Percentiles rank a stretch among this genome's conserved stretches.
Evolutionary conservation across 2,797 vertebrate species (phyloP).

Genomic region (Sebastes oblongus): DNA sequence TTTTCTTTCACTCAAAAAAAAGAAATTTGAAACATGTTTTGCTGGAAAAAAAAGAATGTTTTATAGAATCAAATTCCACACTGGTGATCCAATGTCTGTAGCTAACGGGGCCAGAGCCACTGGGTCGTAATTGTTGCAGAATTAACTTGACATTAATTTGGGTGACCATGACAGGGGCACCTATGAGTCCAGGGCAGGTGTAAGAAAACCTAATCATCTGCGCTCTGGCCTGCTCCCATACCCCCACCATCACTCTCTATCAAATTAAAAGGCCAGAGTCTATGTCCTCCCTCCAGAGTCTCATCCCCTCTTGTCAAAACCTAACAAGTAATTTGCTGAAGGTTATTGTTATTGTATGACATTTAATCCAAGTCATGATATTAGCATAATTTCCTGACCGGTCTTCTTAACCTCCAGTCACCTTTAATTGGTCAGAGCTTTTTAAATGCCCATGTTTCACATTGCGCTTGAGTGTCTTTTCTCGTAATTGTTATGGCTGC

Average conservation of each 20-base stretch:
- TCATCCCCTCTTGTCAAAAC: slow-evolving; percentile 59
- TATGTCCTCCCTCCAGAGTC: slow-evolving; percentile 16
- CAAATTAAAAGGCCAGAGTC: slow-evolving; percentile 65
- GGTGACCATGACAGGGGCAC: slow-evolving; percentile 14
- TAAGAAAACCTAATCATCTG: slow-evolving; percentile 18
- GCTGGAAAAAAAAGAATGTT: background rate
- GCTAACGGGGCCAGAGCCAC: slow-evolving; percentile 4
- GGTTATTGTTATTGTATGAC: slow-evolving; percentile 76
- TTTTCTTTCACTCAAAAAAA: background rate
- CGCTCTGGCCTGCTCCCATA: slow-evolving; percentile 14
- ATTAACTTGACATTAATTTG: slow-evolving; percentile 64
- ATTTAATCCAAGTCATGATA: slow-evolving; percentile 75
- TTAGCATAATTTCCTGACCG: slow-evolving; percentile 74
- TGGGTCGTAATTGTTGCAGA: slow-evolving; percentile 23
- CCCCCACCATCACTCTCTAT: slow-evolving; percentile 43
- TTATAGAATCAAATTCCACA: slow-evolving; percentile 10
- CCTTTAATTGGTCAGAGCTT: slow-evolving; percentile 66
- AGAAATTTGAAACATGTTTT: background rate
- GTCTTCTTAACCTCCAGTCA: slow-evolving; percentile 62
- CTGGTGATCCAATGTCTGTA: slow-evolving; percentile 3
- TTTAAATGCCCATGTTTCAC: slow-evolving; percentile 22
- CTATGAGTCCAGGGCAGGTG: slow-evolving; percentile 13
- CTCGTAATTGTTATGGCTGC: slow-evolving; percentile 23
- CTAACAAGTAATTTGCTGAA: slow-evolving; percentile 72
- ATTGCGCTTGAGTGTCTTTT: slow-evolving; percentile 3